Base-by-base conservation (phyloP, 2,113 vertebrate genomes). In the Ia io region DNA sequence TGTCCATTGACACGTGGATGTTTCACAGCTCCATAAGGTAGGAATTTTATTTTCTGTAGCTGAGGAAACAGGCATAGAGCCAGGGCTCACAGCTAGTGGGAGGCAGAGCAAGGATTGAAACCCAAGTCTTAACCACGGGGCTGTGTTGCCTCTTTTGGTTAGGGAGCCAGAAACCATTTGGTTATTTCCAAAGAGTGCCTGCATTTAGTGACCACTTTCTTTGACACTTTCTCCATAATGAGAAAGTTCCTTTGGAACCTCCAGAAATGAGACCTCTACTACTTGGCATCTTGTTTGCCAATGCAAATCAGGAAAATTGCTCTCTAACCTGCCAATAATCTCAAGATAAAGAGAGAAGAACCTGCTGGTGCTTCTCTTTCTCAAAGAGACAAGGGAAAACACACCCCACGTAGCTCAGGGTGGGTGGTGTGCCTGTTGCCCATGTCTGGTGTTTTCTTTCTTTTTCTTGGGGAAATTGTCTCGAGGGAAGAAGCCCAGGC, bases 321-420 rank as follows among this genome's bases (percentile, higher is more conserved):
- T 90, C 44, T 77, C 74, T 71, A 65, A 47, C 22, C 70, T 91
- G 44, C 37, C 61, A 65, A 44, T 35, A 40, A 22, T 70, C 18
- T 51, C 71, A 35, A 93, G 47, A 32, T 56, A 77, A 42, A 90
- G 35, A 51, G 25, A 83, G 77, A 69, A 87, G 44, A 65, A 67
- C 14, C 61, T 32, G 22, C 32, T 28, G 53, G 22, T 20, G 67
- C 87, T 63, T 42, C 10, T 20, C n/a, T 83, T 59, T 32, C 56
- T 90, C 11, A 79, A n/a, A 69, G 73, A 84, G 20, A 23, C 35
- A 37, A 74, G 22, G 56, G 10, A 28, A 65, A 7, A 8, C 17
- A 6, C 3, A 35, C 30, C 40, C 18, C 22, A 0, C 7, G 17
- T 5, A 6, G 56, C 53, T 32, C 11, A 28, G n/a, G 28, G 30